Evolutionary conservation across 1,140 invertebrate species (phyloP).

Genomic region (Tetraneura akinire): DNA sequence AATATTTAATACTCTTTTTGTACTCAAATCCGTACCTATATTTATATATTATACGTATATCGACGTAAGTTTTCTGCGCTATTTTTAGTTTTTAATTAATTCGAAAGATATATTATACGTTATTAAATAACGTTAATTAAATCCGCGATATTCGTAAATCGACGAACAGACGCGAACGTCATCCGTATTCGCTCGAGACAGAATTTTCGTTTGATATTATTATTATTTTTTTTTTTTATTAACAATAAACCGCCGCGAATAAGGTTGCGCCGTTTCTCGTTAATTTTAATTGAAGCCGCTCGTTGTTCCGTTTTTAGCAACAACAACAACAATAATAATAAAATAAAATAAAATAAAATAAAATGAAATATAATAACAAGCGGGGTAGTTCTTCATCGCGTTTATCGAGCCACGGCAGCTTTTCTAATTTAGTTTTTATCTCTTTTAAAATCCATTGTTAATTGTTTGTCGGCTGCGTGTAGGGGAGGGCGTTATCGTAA

Average conservation of each 20-base stretch:
- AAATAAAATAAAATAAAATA: constrained; percentile 36
- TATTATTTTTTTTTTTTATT: background rate
- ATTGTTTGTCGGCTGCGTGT: constrained; percentile 41
- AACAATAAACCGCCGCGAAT: background rate
- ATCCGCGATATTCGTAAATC: too few species aligned
- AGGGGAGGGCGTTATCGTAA: background rate
- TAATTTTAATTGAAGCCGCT: constrained; percentile 51
- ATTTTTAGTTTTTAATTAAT: too few species aligned
- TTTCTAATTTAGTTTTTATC: constrained; percentile 51
- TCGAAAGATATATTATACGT: too few species aligned
- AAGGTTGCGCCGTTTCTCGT: constrained; percentile 23
- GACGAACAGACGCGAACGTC: too few species aligned
- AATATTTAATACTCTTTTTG: too few species aligned
- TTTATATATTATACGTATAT: too few species aligned
- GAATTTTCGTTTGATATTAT: too few species aligned
- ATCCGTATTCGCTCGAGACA: too few species aligned
- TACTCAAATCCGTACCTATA: too few species aligned
- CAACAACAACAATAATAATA: constrained; percentile 46
- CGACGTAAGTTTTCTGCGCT: too few species aligned
- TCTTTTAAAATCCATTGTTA: constrained; percentile 51
- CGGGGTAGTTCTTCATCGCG: constrained; percentile 36
- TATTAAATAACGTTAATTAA: too few species aligned
- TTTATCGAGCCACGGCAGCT: constrained; percentile 51
- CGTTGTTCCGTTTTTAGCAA: constrained; percentile 41
- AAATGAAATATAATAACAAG: constrained; percentile 19